phyloP scores from a whole-genome alignment of 2,888 invertebrate genomes.

The Polydrusus cervinus region DNA sequence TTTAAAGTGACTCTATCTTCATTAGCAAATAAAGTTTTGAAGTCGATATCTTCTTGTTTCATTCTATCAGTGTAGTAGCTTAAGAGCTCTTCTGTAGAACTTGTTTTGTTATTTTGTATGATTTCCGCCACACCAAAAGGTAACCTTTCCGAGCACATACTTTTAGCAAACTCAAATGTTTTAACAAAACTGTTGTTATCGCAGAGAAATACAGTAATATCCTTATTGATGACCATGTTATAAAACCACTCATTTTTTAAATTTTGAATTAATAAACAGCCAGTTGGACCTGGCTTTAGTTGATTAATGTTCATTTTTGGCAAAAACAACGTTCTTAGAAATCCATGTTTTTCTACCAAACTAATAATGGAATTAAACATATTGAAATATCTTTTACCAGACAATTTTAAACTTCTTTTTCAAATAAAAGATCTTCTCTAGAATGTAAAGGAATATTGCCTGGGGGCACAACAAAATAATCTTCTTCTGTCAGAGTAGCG shows the following conservation, averaged over 20 bases:
- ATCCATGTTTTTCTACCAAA: conserved; percentile 58
- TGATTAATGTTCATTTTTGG: conserved; percentile 52
- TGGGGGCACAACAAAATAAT: conserved; percentile 93
- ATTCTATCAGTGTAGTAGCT: conserved; percentile 46
- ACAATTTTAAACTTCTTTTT: conserved; percentile 54
- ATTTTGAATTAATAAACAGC: conserved; percentile 73
- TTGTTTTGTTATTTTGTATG: conserved; percentile 47
- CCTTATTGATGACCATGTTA: conserved; percentile 71
- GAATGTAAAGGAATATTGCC: conserved; percentile 85
- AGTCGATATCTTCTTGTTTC: conserved; percentile 52
- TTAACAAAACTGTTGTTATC: conserved; percentile 61
- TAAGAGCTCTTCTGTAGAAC: conserved; percentile 46
- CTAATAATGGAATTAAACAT: conserved; percentile 53
- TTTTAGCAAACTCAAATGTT: conserved; percentile 67
- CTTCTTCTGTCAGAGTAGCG: conserved; percentile 85
- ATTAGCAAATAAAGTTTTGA: conserved; percentile 57
- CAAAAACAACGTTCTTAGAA: conserved; percentile 55
- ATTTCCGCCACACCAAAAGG: conserved; percentile 73
- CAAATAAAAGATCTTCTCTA: conserved; percentile 67
- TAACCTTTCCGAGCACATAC: conserved; percentile 65
- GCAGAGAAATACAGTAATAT: conserved; percentile 72
- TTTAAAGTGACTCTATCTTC: conserved; percentile 63
- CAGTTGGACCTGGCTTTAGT: conserved; percentile 70
- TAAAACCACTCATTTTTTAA: conserved; percentile 75
- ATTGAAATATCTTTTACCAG: conserved; percentile 23